These are phyloP conservation scores for Hetaerina titia DNA, from an alignment of 2,888 invertebrate genomes.

Conservation along the genomic window DNA sequence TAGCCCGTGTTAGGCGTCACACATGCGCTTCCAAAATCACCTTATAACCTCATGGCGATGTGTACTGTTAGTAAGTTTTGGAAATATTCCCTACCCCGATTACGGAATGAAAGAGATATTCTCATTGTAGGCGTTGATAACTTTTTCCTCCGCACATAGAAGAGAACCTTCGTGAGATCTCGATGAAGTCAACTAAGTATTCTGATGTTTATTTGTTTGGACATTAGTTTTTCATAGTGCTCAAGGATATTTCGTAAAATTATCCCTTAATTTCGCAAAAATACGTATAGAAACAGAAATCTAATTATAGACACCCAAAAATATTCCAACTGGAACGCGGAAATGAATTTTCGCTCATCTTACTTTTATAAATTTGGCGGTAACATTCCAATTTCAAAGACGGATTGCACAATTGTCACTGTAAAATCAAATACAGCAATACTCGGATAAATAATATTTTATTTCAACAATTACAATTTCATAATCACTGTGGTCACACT, in stretches of 20 bases:
- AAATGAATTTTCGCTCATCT: slow-evolving; percentile 22
- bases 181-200: slow-evolving; percentile 53
- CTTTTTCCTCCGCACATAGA: slow-evolving; percentile 25
- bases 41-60: slow-evolving; percentile 59
- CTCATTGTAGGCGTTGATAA: slow-evolving; percentile 45
- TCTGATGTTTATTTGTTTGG: slow-evolving; percentile 57
- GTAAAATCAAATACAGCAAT: background rate
- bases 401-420: background rate
- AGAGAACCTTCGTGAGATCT: slow-evolving; percentile 15
- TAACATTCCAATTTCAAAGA: background rate
- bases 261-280: slow-evolving; percentile 34
- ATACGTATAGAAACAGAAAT: slow-evolving; percentile 20
- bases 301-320: slow-evolving; percentile 33
- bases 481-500: background rate
- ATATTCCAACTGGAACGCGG: background rate
- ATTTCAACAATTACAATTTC: slow-evolving; percentile 42
- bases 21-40: slow-evolving; percentile 55
- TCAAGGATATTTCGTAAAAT: slow-evolving; percentile 25
- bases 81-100: slow-evolving; percentile 40
- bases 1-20: slow-evolving; percentile 59
- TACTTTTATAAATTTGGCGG: background rate
- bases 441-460: slow-evolving; percentile 47
- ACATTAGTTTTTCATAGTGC: slow-evolving; percentile 30
- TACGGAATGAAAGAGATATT: slow-evolving; percentile 48
- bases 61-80: slow-evolving; percentile 9